phyloP scores from a whole-genome alignment of 2,797 vertebrate species.

The Chiroxiphia lanceolata region DNA sequence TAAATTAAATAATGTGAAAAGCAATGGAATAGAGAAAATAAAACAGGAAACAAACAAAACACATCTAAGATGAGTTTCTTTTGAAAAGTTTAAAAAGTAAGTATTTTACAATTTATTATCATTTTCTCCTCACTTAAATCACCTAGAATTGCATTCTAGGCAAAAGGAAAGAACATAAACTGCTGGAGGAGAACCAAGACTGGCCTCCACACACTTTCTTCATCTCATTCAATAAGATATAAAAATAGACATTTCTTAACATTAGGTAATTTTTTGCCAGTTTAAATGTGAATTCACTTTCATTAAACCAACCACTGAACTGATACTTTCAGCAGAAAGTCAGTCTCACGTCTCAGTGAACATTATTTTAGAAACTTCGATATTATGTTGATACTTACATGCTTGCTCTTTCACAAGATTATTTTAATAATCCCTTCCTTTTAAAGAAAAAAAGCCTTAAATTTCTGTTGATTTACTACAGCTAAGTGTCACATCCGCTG shows the following conservation, averaged over 20 bases:
- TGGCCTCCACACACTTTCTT: not conserved
- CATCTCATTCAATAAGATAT: not conserved
- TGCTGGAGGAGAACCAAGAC: not conserved
- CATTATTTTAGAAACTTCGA: not conserved
- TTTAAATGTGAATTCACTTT: not conserved
- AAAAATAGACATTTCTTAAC: not conserved
- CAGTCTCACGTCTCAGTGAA: not conserved
- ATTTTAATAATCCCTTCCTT: not conserved
- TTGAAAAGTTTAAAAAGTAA: not conserved
- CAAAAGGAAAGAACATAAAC: not conserved
- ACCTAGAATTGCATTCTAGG: not conserved
- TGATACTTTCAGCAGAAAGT: not conserved
- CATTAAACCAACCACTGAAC: not conserved
- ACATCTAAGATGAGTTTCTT: not conserved
- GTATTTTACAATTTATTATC: not conserved
- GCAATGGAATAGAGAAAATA: not conserved
- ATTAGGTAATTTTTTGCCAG: not conserved
- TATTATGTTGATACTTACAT: fast-evolving
- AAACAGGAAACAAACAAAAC: not conserved
- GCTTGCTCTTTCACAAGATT: not conserved
- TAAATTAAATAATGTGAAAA: not conserved
- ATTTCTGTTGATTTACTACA: not conserved
- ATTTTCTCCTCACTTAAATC: not conserved
- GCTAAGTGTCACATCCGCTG: not conserved
- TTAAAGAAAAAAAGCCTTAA: not conserved